A percentile compares a stretch with the other conserved stretches of the same genome.
phyloP scores from a whole-genome alignment of 2,888 invertebrate species.

The Physocephala rufipes region DNA sequence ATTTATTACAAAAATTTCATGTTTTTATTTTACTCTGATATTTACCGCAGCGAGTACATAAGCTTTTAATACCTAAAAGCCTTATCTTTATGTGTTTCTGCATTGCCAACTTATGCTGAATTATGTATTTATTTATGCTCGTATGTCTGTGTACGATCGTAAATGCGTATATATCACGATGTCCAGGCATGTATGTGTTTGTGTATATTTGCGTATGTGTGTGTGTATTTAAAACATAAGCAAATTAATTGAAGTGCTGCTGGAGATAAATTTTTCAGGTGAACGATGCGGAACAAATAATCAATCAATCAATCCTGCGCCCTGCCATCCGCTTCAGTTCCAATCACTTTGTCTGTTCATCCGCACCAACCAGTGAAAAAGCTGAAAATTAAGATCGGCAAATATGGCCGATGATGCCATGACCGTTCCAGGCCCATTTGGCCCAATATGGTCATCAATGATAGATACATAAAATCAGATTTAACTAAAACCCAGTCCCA shows the following conservation, averaged over 20 bases:
- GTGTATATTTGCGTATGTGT: conserved; percentile 35
- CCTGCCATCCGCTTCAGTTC: neutral
- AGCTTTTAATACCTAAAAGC: too few relatives aligned
- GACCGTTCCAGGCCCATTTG: conserved; percentile 9
- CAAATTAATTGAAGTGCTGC: conserved; percentile 51
- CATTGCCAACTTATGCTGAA: too few relatives aligned
- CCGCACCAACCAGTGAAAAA: neutral
- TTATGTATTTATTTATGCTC: too few relatives aligned
- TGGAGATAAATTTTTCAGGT: conserved; percentile 65
- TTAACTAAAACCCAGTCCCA: neutral
- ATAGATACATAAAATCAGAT: conserved; percentile 14
- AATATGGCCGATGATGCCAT: conserved; percentile 22
- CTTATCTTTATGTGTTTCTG: too few relatives aligned
- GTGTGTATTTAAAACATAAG: conserved; percentile 24
- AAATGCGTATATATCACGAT: neutral
- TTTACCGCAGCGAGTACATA: too few relatives aligned
- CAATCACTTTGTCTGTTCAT: neutral
- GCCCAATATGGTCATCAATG: conserved; percentile 8
- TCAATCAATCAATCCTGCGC: conserved; percentile 60
- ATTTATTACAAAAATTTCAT: too few relatives aligned
- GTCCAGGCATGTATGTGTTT: conserved; percentile 22
- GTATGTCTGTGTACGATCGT: too few relatives aligned
- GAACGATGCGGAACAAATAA: conserved; percentile 65
- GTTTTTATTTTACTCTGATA: too few relatives aligned
- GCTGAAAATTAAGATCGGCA: conserved; percentile 30